Conservation (phyloP, 2,797 vertebrate species). For the Peromyscus aztecus region DNA sequence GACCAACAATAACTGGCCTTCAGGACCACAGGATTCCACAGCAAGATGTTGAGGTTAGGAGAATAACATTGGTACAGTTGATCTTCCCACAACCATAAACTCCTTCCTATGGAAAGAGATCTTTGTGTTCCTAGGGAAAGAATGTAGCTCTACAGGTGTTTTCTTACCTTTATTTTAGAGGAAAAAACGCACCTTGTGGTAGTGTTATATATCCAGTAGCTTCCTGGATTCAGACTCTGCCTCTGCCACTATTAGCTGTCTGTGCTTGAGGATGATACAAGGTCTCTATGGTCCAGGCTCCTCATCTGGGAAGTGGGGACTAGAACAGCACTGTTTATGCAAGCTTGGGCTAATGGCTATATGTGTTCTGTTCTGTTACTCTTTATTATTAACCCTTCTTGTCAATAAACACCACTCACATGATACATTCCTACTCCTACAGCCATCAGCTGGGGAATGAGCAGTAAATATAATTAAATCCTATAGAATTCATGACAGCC, state of each 20-base stretch:
- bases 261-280: not conserved
- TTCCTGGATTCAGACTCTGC: not conserved
- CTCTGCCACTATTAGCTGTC: not conserved
- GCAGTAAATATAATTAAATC: not conserved
- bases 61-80: rapidly evolving
- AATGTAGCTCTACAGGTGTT: not conserved
- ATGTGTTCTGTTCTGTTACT: not conserved
- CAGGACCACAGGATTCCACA: not conserved
- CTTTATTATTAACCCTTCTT: not conserved
- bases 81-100: not conserved
- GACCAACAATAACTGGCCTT: not conserved
- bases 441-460: not conserved
- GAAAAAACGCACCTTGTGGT: no score
- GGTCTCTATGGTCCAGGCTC: not conserved
- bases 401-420: not conserved
- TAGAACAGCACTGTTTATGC: not conserved
- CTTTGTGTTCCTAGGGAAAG: not conserved
- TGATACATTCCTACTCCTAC: not conserved
- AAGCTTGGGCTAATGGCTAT: not conserved
- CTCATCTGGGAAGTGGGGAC: not conserved
- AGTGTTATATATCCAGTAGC: not conserved
- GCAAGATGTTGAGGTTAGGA: not conserved
- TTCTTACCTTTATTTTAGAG: not conserved
- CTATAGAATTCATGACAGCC: not conserved
- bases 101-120: not conserved